These are phyloP conservation scores for Brachypodius melanocephalos DNA, from an alignment of 2,113 vertebrate species.

Conservation along the genomic window DNA sequence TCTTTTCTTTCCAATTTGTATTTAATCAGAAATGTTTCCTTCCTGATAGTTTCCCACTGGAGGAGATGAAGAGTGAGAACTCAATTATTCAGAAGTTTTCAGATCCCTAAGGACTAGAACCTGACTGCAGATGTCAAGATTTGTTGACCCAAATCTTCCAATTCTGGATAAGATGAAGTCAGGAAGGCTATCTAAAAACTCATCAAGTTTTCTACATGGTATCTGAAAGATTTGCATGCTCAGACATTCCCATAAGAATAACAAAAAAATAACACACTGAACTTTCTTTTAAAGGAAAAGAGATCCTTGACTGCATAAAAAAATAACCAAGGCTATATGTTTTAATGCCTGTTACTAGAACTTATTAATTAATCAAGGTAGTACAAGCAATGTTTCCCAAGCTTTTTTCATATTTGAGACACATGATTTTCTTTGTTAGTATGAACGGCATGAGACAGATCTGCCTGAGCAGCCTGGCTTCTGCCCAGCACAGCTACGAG, in stretches of 20 bases:
- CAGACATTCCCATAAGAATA: not conserved
- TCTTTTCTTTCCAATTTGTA: not conserved
- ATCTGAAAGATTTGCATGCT: not conserved
- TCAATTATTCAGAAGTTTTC: not conserved
- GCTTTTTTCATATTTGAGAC: not conserved
- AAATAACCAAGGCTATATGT: rapidly evolving
- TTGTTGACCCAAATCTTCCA: not conserved
- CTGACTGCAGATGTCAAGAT: not conserved
- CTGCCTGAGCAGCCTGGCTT: not conserved
- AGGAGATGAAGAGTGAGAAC: not conserved
- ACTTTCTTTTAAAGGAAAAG: not conserved
- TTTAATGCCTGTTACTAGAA: not conserved
- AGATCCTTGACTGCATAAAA: not conserved
- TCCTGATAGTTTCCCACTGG: not conserved
- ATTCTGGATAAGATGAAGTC: not conserved
- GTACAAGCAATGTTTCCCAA: not conserved
- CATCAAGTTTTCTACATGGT: not conserved
- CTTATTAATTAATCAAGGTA: not conserved
- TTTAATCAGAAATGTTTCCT: not conserved
- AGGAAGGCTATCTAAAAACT: not conserved
- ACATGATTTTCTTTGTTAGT: not conserved
- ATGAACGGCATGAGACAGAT: not conserved
- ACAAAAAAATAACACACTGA: not conserved
- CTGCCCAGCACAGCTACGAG: not conserved
- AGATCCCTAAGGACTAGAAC: not conserved